Base-by-base conservation (phyloP, 2,888 invertebrate species). In the Melipona bicolor region DNA sequence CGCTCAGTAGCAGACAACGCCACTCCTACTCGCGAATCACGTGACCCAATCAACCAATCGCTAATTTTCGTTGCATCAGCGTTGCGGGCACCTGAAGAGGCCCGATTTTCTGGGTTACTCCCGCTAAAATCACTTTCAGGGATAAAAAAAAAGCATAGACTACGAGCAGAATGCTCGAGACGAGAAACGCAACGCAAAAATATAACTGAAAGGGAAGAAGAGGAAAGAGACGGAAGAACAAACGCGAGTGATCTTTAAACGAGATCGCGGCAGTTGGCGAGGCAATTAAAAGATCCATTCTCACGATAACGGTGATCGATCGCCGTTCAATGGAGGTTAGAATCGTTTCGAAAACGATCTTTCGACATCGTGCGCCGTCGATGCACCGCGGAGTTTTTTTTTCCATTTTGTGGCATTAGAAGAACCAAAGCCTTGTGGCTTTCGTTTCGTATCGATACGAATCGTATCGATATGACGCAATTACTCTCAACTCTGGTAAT, bases 271-370 rank as follows among this genome's bases (percentile, higher is more conserved):
- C 68, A 69, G 27, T 62, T 24, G 52, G 49, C 79, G 11, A 69
- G n/a, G 56, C 79, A 69, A 69, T 79, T 79, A 79, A 79, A 54
- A 52, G 75, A 79, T 79, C 62, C 52, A 62, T 79, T 79, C 79
- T 75, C 79, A 79, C 79, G 79, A 69, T 69, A 62, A 21, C 27
- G 61, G 68, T 68, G 79, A 74, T 74, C 74, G 67, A 79, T 74
- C 56, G 62, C 11, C 24, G 52, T 62, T 77, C 24, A 50, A 32
- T 62, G 27, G 69, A 50, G 50, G 59, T 50, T 36, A 59, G 50
- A 50, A 73, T 59, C 73, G 78, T 73, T 49, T 54, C 78, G 77
- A 52, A 59, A 72, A 17, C 67, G 50, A 73, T 61, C 36, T n/a
- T 59, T 32, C 64, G n/a, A 19, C 21, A 21, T 9, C 6, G 43